Conservation (phyloP, 2,888 invertebrate species). For the Crematogaster levior region DNA sequence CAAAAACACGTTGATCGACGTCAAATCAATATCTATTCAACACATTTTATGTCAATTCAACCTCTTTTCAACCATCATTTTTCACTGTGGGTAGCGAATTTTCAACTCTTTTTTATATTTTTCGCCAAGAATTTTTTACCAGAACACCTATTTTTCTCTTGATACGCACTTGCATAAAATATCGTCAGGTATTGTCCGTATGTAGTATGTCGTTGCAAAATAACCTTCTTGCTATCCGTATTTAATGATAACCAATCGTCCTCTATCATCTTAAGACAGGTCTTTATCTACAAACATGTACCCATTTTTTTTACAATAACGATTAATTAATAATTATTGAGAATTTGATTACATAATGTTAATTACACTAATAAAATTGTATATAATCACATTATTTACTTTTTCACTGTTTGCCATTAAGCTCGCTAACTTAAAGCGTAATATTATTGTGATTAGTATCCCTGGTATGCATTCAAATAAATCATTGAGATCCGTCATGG, state of each 20-base stretch:
- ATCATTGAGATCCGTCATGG: neutral
- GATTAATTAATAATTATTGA: neutral
- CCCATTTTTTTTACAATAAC: neutral
- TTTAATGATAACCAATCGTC: conserved; percentile 32
- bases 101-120: neutral
- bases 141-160: neutral
- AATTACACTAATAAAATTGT: neutral
- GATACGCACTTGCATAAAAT: conserved; percentile 35
- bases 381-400: conserved; percentile 6
- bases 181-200: conserved; percentile 32
- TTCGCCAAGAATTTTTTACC: neutral
- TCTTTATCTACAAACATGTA: conserved; percentile 9
- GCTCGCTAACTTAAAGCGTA: conserved; percentile 27
- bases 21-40: too few relatives aligned
- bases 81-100: too few relatives aligned
- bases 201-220: conserved; percentile 14
- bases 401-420: conserved; percentile 29
- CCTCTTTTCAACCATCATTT: too few relatives aligned
- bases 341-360: neutral
- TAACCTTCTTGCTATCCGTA: conserved; percentile 15
- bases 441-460: conserved; percentile 27
- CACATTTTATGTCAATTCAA: too few relatives aligned
- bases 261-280: conserved; percentile 28
- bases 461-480: conserved; percentile 34
- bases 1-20: too few relatives aligned